These are phyloP conservation scores for Himalopsyche phryganea DNA, from an alignment of 1,140 invertebrate genomes.

Conservation along the genomic window DNA sequence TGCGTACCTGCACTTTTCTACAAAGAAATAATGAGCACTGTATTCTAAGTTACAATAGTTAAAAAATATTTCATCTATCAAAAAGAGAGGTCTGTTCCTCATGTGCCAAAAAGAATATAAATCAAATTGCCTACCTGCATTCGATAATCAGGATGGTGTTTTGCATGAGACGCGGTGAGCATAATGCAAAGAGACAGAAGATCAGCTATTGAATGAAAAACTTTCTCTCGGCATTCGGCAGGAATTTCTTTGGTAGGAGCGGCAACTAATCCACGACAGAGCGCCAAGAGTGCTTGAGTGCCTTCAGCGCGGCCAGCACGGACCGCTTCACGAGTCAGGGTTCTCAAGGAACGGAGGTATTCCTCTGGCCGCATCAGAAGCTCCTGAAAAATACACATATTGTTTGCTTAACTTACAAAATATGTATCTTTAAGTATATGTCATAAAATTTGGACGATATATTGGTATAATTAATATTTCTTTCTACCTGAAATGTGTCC, in stretches of 20 bases:
- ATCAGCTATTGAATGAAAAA: conserved; percentile 80
- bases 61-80: too few relatives aligned
- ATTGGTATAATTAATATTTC: too few relatives aligned
- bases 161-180: conserved; percentile 64
- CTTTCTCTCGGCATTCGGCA: conserved; percentile 66
- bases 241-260: conserved; percentile 43
- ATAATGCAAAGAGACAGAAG: conserved; percentile 83
- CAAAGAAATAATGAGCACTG: too few relatives aligned
- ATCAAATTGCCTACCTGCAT: conserved; percentile 61
- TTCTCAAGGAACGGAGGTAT: conserved; percentile 79
- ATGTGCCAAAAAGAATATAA: too few relatives aligned
- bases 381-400: conserved; percentile 68
- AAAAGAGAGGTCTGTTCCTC: too few relatives aligned
- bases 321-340: conserved; percentile 82
- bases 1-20: too few relatives aligned
- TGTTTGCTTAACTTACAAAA: too few relatives aligned
- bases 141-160: conserved; percentile 65
- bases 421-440: too few relatives aligned
- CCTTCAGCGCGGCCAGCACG: conserved; percentile 56
- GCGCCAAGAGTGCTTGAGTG: conserved; percentile 40
- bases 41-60: too few relatives aligned
- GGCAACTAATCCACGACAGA: conserved; percentile 41
- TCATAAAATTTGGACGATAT: too few relatives aligned
- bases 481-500: conserved; percentile 68
- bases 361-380: conserved; percentile 85